Base-by-base conservation (phyloP, 2,888 invertebrate genomes). In the Patella caerulea region DNA sequence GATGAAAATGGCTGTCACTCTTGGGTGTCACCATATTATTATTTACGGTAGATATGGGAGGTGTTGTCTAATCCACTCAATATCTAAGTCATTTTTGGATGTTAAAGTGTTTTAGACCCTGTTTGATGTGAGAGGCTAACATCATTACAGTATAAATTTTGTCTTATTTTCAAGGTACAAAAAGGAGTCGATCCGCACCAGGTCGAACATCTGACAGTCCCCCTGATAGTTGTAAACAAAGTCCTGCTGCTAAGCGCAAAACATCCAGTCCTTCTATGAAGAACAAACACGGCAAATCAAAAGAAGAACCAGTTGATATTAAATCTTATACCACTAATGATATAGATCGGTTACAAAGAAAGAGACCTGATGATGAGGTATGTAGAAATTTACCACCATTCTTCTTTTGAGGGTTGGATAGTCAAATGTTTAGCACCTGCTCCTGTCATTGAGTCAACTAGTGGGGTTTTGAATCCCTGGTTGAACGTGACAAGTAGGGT, bases 281-380 rank as follows among this genome's bases (percentile, higher is more conserved):
- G 69, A 87, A 88, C 29, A 89, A 89, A 89, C 87, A 86, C 45
- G 82, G 84, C 73, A 83, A 84, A 78, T 78, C 83, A 24, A 86
- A 85, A 77, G 88, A 88, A 29, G 90, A 90, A 77, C 88, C 89
- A 34, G 77, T 91, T 69, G 90, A 91, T 75, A 83, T 91, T 34
- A 87, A 89, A 78, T 85, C 89, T 73, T 93, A 93, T 89, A 92
- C 92, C 89, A 90, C 90, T 85, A 93, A 92, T 87, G 93, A 93
- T 89, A 92, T 93, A 84, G 93, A 92, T 88, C 90, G 92, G 84
- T 87, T 93, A 91, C 92, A 93, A 84, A 90, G 92, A 85, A 90
- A 93, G 88, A 88, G 92, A 87, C 82, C 91, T 87, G 87, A 92
- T 84, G 93, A 93, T 73, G 84, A 65, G 65, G 65, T 65, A 65